Evolutionary conservation across 2,888 invertebrate genomes (phyloP).

Genomic region (Papilio elwesi): DNA sequence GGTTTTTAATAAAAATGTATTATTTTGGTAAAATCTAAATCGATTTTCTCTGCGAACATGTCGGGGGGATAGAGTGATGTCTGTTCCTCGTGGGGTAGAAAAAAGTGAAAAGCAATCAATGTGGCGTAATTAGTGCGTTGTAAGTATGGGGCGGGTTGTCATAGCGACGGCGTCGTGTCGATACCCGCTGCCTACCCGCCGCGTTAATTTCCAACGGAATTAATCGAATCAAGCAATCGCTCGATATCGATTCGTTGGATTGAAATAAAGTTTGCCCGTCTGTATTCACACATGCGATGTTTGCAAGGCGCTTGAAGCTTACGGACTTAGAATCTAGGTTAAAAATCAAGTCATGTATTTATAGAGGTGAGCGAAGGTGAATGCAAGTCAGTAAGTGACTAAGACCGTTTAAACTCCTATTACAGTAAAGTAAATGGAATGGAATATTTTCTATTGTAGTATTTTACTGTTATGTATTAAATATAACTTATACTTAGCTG

Average conservation of each 20-base stretch:
- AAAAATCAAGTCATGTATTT: constrained; percentile 40
- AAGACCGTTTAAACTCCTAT: constrained; percentile 26
- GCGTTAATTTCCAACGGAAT: constrained; percentile 81
- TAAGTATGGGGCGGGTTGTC: constrained; percentile 82
- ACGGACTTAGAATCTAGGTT: constrained; percentile 42
- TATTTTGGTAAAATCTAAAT: constrained; percentile 55
- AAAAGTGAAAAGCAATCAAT: constrained; percentile 84
- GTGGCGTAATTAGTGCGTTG: constrained; percentile 84
- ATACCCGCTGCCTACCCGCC: constrained; percentile 77
- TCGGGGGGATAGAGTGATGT: constrained; percentile 72
- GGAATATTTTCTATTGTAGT: constrained; percentile 4
- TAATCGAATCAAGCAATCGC: constrained; percentile 78
- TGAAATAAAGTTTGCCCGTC: constrained; percentile 55
- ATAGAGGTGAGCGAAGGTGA: constrained; percentile 40
- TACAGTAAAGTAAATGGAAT: constrained; percentile 18
- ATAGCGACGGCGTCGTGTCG: constrained; percentile 76
- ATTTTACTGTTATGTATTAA: neutral
- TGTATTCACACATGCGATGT: constrained; percentile 43
- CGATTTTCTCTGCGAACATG: constrained; percentile 46
- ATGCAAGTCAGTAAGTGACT: constrained; percentile 27
- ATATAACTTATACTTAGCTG: neutral
- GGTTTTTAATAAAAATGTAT: constrained; percentile 43
- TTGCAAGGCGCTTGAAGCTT: constrained; percentile 40
- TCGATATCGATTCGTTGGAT: constrained; percentile 71
- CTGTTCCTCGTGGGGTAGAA: constrained; percentile 80